Evolutionary conservation across 2,888 invertebrate species (phyloP).

Genomic region (Axea sp.): DNA sequence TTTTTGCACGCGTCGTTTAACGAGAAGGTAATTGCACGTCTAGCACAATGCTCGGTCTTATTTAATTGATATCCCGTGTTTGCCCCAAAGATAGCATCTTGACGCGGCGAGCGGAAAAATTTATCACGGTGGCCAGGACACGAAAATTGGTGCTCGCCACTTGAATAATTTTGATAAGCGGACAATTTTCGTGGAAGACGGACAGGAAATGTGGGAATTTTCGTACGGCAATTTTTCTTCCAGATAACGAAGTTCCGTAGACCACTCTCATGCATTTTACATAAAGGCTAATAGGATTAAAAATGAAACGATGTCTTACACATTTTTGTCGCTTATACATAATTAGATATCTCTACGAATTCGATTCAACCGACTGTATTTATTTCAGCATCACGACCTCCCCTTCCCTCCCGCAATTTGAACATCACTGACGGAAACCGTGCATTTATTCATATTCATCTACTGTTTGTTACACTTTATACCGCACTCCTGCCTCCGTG

Average conservation of each 20-base stretch:
- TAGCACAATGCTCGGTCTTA: constrained; percentile 21
- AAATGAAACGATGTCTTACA: no score
- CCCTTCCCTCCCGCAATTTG: no score
- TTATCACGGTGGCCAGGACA: constrained; percentile 22
- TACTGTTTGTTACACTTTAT: no score
- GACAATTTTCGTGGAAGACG: constrained; percentile 16
- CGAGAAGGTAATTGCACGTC: constrained; percentile 45
- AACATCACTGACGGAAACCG: no score
- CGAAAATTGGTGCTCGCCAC: constrained; percentile 12
- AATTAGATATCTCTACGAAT: no score
- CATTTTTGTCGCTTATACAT: no score
- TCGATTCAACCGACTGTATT: no score
- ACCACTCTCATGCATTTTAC: constrained; percentile 6
- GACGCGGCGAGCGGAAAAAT: constrained; percentile 24
- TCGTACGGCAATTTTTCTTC: constrained; percentile 11
- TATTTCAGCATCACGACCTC: no score
- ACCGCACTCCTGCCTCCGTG: no score
- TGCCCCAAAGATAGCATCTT: constrained; percentile 35
- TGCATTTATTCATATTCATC: no score
- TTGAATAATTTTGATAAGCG: constrained; percentile 54
- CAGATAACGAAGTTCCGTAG: constrained; percentile 4
- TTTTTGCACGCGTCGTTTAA: constrained; percentile 31
- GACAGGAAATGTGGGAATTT: constrained; percentile 8
- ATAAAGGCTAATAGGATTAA: no score
- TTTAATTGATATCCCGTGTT: constrained; percentile 56